Evolutionary conservation across 2,113 vertebrate genomes (phyloP).

Genomic region (Forbesichthys papilliferus): DNA sequence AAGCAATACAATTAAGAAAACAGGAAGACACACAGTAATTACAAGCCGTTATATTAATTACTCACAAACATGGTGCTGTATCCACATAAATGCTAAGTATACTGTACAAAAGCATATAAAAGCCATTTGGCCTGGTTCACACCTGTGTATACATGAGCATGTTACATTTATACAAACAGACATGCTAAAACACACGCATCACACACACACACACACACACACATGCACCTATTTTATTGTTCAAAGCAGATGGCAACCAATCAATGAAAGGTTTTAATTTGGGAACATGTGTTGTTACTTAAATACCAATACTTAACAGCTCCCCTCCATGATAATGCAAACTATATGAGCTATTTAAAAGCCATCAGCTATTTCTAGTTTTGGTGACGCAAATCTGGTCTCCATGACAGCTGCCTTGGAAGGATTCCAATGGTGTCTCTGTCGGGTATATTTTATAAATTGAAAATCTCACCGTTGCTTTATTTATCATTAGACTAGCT

Average conservation of each 20-base stretch:
- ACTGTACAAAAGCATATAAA: background rate
- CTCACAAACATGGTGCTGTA: background rate
- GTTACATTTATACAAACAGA: background rate
- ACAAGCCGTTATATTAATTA: conserved; percentile 6
- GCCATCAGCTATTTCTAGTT: too few species aligned
- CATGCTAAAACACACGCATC: conserved; percentile 4
- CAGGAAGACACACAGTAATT: conserved; percentile 1
- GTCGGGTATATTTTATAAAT: background rate
- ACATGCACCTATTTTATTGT: conserved; percentile 9
- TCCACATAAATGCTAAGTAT: too few species aligned
- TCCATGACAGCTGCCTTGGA: background rate
- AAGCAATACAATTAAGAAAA: conserved; percentile 32
- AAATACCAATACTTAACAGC: conserved; percentile 24
- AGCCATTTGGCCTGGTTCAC: background rate
- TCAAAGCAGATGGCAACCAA: conserved; percentile 19
- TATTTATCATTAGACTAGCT: background rate
- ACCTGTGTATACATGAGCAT: background rate
- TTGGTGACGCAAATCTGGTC: too few species aligned
- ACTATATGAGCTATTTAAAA: too few species aligned
- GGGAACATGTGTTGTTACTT: conserved; percentile 26
- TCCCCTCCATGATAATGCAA: conserved; percentile 8
- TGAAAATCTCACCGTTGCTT: too few species aligned
- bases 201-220: conserved; percentile 4
- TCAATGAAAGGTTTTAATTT: conserved; percentile 56
- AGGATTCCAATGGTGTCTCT: background rate